Evolutionary conservation across 1,140 invertebrate species (phyloP).

Genomic region (Cephus cinctus): DNA sequence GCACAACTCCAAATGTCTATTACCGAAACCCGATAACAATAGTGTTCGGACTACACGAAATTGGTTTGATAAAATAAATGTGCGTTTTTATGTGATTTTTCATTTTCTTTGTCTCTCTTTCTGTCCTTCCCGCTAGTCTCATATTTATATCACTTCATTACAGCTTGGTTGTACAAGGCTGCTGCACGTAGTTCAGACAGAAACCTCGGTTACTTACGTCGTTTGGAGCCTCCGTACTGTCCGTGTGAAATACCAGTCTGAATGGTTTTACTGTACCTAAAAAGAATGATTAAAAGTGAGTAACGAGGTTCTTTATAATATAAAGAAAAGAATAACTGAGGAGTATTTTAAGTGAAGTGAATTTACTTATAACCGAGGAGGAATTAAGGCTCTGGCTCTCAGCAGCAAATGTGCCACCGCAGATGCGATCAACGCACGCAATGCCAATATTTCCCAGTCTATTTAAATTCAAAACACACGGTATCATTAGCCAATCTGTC

Average conservation of each 20-base stretch:
- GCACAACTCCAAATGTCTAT: too few species aligned
- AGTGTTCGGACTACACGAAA: too few species aligned
- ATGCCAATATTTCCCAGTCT: constrained; percentile 55
- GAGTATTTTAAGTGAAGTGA: background rate
- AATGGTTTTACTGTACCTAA: constrained; percentile 77
- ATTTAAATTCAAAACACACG: constrained; percentile 70
- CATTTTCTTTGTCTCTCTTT: too few species aligned
- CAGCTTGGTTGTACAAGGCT: constrained; percentile 79
- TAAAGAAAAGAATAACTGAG: constrained; percentile 1
- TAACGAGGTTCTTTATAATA: background rate
- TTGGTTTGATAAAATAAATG: too few species aligned
- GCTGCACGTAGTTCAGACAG: constrained; percentile 79
- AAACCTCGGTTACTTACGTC: constrained; percentile 77
- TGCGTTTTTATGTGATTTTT: too few species aligned
- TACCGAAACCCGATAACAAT: too few species aligned
- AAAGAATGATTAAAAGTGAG: constrained; percentile 30
- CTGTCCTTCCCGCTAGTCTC: too few species aligned
- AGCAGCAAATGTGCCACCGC: constrained; percentile 69
- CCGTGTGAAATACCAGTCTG: constrained; percentile 73
- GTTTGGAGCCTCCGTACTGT: constrained; percentile 70
- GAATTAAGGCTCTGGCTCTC: constrained; percentile 60
- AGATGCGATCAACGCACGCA: constrained; percentile 69
- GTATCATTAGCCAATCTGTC: constrained; percentile 75
- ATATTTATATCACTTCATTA: too few species aligned
- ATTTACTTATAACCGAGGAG: constrained; percentile 65